Evolutionary conservation across 2,113 vertebrate genomes (phyloP).

Genomic region (Anthoscopus minutus): DNA sequence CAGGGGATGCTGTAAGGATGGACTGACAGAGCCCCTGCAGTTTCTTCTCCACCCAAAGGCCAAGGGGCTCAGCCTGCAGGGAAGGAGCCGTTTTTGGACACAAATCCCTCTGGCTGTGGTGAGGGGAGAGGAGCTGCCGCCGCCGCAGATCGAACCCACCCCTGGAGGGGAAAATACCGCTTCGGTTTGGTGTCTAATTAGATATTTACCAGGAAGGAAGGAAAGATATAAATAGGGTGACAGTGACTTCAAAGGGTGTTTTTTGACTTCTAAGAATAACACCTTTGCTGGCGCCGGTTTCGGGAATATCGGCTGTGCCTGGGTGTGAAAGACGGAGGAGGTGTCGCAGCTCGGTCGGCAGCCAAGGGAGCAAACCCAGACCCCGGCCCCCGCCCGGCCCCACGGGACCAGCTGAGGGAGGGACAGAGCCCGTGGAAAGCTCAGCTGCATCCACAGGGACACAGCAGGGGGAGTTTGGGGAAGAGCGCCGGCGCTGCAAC

Average conservation of each 20-base stretch:
- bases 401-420: background rate
- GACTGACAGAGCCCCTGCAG: background rate
- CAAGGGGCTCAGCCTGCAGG: background rate
- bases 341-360: background rate
- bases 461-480: background rate
- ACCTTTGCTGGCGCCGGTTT: background rate
- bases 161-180: background rate
- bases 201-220: slow-evolving; percentile 45
- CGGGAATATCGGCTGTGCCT: background rate
- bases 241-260: slow-evolving; percentile 47
- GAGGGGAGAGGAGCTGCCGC: background rate
- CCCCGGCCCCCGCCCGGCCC: accelerated
- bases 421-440: background rate
- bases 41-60: background rate
- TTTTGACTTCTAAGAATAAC: slow-evolving; percentile 52
- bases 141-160: background rate
- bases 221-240: slow-evolving; percentile 25
- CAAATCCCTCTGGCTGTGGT: accelerated
- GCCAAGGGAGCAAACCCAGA: background rate
- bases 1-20: slow-evolving; percentile 5
- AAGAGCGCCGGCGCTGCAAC: accelerated
- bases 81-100: background rate
- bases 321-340: background rate
- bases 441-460: background rate
- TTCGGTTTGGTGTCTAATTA: background rate